A percentile compares a stretch with the other conserved stretches of the same genome.
Conservation (phyloP, 2,888 invertebrate genomes). For the Aethes cnicana region DNA sequence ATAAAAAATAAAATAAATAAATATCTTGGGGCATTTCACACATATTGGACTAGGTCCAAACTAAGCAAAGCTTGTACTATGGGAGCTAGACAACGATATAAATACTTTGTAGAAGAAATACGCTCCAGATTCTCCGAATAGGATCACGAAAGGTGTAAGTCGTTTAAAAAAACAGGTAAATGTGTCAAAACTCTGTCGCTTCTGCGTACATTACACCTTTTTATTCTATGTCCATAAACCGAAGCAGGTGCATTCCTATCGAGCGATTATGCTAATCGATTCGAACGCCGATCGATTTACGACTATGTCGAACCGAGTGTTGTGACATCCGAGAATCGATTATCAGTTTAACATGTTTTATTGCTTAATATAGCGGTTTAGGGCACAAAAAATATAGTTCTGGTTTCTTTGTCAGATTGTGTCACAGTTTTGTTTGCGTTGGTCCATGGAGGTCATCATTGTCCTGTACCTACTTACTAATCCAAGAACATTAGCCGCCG, state of each 20-base stretch:
- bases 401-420: no score
- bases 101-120: no score
- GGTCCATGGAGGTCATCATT: no score
- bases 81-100: no score
- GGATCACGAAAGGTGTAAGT: background rate
- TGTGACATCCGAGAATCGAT: slow-evolving; percentile 20
- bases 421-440: no score
- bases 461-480: no score
- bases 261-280: slow-evolving; percentile 49
- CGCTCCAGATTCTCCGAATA: background rate
- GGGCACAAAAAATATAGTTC: slow-evolving; percentile 2
- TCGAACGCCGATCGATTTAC: slow-evolving; percentile 45
- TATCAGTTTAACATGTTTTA: slow-evolving; percentile 24
- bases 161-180: no score
- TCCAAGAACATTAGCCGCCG: no score
- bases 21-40: no score
- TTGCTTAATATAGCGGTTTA: slow-evolving; percentile 25
- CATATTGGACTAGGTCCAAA: no score
- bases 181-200: background rate
- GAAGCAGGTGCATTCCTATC: slow-evolving; percentile 41
- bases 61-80: no score
- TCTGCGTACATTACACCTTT: background rate
- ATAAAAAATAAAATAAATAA: no score
- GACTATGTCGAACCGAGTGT: slow-evolving; percentile 38
- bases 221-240: slow-evolving; percentile 33